phyloP scores from a whole-genome alignment of 2,113 vertebrate species.

The Gymnobelideus leadbeateri region DNA sequence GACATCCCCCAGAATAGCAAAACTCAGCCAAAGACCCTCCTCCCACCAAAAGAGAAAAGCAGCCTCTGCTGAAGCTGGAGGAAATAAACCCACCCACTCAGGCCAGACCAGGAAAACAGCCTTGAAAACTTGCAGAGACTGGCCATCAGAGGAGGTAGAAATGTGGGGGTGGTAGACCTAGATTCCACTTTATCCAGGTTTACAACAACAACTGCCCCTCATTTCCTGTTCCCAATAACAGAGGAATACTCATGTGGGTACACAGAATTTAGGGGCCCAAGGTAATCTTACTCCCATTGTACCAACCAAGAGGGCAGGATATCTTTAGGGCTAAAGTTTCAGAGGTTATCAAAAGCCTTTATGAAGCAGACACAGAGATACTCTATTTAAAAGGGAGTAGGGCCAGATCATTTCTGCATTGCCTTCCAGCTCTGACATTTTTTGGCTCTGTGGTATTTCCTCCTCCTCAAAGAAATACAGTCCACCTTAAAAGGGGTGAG shows the following conservation, averaged over 20 bases:
- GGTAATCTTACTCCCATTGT: not conserved
- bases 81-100: not conserved
- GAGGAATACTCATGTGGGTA: not conserved
- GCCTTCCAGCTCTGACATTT: not conserved
- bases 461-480: not conserved
- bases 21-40: constrained; percentile 2
- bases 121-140: not conserved
- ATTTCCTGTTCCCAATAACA: not conserved
- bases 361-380: not conserved
- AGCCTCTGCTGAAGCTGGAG: not conserved
- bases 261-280: not conserved
- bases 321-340: not conserved
- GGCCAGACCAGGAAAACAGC: not conserved
- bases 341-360: not conserved
- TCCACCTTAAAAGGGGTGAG: not conserved
- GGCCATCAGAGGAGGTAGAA: not conserved
- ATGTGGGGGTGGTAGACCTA: not conserved
- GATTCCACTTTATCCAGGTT: not conserved
- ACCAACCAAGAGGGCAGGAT: not conserved
- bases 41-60: not conserved
- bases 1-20: not conserved
- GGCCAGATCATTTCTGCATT: not conserved
- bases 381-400: not conserved
- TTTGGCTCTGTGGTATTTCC: not conserved
- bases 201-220: not conserved